A percentile compares a stretch with the other conserved stretches of the same genome.
Conservation (phyloP, 2,888 invertebrate species). For the Parascotia fuliginaria region DNA sequence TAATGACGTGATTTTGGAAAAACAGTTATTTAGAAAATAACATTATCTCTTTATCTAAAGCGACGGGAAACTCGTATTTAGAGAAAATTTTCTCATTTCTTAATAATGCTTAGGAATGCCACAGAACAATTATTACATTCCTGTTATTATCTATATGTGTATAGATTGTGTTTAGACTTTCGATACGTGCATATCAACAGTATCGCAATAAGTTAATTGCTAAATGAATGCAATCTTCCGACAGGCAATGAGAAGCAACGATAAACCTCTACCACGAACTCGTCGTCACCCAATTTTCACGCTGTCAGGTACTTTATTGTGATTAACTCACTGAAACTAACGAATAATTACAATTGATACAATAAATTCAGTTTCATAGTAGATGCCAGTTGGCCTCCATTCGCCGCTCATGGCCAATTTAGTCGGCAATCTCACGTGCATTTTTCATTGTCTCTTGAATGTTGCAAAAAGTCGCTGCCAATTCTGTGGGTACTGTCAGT, state of each 20-base stretch:
- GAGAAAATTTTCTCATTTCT: slow-evolving; percentile 8
- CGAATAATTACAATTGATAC: too few species aligned
- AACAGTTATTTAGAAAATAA: too few species aligned
- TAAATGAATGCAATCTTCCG: slow-evolving; percentile 38
- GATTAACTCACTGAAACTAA: slow-evolving; percentile 12
- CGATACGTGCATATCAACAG: slow-evolving; percentile 20
- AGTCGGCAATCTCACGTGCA: slow-evolving; percentile 63
- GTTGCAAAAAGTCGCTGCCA: slow-evolving; percentile 63
- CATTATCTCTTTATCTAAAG: too few species aligned
- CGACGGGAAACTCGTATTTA: too few species aligned
- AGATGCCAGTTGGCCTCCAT: slow-evolving; percentile 65
- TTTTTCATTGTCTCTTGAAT: slow-evolving; percentile 63
- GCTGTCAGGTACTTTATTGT: slow-evolving; percentile 1
- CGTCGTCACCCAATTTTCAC: slow-evolving; percentile 11
- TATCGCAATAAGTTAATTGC: slow-evolving; percentile 43
- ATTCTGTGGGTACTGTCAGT: slow-evolving; percentile 47
- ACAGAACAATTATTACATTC: too few species aligned
- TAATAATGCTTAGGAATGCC: not conserved
- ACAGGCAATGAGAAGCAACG: slow-evolving; percentile 31
- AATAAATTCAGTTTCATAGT: slow-evolving; percentile 43
- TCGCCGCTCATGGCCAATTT: slow-evolving; percentile 68
- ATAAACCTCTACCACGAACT: slow-evolving; percentile 30
- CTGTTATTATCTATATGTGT: slow-evolving; percentile 6
- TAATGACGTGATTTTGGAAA: too few species aligned
- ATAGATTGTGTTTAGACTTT: slow-evolving; percentile 27